Percentiles rank a stretch among this genome's conserved stretches.
Conservation (phyloP, 1,140 invertebrate species). For the Belonocnema kinseyi region DNA sequence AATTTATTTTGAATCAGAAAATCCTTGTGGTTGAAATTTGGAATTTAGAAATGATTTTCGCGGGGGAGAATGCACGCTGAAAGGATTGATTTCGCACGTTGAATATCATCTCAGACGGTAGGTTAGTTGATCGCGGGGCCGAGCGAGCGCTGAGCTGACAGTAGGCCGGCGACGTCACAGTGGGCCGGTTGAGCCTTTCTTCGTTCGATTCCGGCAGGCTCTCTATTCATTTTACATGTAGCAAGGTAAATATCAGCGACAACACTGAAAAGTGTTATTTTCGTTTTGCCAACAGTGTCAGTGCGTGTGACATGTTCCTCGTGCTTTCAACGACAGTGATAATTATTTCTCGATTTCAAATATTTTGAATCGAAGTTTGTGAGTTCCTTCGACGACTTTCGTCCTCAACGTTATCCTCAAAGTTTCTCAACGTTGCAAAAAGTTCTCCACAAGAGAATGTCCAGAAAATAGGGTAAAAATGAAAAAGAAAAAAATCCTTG, state of each 20-base stretch:
- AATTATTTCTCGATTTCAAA: constrained; percentile 3
- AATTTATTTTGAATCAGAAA: neutral
- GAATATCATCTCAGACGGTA: constrained; percentile 68
- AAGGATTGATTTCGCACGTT: constrained; percentile 57
- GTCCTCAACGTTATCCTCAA: neutral
- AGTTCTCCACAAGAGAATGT: constrained; percentile 7
- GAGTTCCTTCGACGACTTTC: neutral
- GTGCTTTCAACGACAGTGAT: constrained; percentile 25
- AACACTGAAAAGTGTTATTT: constrained; percentile 37
- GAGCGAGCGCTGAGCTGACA: constrained; percentile 75
- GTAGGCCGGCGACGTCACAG: constrained; percentile 77
- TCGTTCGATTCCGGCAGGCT: constrained; percentile 75
- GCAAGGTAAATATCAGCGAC: constrained; percentile 74
- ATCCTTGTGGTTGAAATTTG: neutral
- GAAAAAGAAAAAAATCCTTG: neutral
- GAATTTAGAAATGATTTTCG: neutral
- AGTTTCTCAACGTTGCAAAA: constrained; percentile 38
- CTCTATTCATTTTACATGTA: constrained; percentile 77
- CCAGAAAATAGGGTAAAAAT: neutral
- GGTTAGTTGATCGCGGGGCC: constrained; percentile 75
- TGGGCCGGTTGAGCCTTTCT: constrained; percentile 76
- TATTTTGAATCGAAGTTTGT: constrained; percentile 1
- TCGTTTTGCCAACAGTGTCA: constrained; percentile 39
- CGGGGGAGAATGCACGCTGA: constrained; percentile 36
- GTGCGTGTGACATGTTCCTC: constrained; percentile 40